Base-by-base conservation (phyloP, 2,797 vertebrate species). In the Hephaestus fuliginosus region DNA sequence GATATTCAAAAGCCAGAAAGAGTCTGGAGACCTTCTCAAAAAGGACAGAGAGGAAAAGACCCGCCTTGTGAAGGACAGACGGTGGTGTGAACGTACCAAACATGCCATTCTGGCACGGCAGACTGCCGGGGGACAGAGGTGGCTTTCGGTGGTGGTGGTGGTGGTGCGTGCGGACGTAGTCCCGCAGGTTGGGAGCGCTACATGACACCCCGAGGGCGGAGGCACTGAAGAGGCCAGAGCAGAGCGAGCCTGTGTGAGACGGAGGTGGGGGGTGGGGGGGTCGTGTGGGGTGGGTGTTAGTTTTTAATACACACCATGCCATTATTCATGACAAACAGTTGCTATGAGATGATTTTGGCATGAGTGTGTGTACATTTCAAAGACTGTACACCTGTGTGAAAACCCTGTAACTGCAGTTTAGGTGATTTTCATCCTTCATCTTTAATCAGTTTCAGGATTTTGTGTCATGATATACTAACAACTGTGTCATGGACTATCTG, bases 111-210 rank as follows among this genome's bases (percentile, higher is more conserved):
- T 96, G 96, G 95, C 96, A 96, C 48, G 97, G 96, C 95, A 97
- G 95, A 93, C 95, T 97, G 96, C 96, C 95, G 63, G 97, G 95
- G 83, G 96, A 97, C 89, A 96, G 94, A 15, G 91, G 89, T 87
- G 98, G 98, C 94, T 98, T 98, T 94, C 97, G 96, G 88, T 97
- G 97, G 84, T 82, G 91, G 25, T 25, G 25, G 88, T 82, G 97
- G 91, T 98, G 97, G 76, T 95, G 92, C 87, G 95, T 97, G 95
- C 96, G 97, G 78, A 97, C 96, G 94, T 98, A 98, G 94, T 99
- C 98, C 94, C 97, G 97, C 93, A 99, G 97, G 95, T 99, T 99
- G 93, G 98, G 98, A 95, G 98, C 97, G 52, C 98, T 98, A 96
- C 96, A 98, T 89, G 98, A 98, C 93, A 97, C 98, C 70, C 97